Conservation (phyloP, 2,888 invertebrate species). For the Mythimna pallens region DNA sequence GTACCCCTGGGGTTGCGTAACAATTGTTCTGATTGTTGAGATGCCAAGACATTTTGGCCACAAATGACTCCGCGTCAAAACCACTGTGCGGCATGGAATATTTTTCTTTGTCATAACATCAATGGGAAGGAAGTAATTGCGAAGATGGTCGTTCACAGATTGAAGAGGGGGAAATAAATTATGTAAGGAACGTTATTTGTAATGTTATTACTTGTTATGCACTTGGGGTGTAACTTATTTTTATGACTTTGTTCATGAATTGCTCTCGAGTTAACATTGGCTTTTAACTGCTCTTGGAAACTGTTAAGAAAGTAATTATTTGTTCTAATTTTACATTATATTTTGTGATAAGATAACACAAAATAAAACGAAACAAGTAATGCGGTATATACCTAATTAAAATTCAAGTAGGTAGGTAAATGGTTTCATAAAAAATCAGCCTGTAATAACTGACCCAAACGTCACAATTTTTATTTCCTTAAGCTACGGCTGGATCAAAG, state of each 20-base stretch:
- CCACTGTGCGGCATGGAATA: slow-evolving; percentile 35
- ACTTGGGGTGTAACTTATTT: slow-evolving; percentile 34
- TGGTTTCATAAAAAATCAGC: neutral
- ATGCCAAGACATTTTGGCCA: slow-evolving; percentile 52
- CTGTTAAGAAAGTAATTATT: neutral
- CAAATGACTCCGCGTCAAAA: slow-evolving; percentile 43
- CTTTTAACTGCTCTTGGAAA: neutral
- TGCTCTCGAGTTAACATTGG: neutral
- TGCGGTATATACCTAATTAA: neutral
- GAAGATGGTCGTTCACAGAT: slow-evolving; percentile 52
- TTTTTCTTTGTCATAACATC: slow-evolving; percentile 56
- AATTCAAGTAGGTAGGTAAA: neutral
- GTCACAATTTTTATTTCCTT: slow-evolving; percentile 3
- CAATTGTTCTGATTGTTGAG: slow-evolving; percentile 43
- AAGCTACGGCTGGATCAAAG: slow-evolving; percentile 28
- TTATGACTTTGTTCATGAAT: slow-evolving; percentile 18
- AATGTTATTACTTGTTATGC: slow-evolving; percentile 51
- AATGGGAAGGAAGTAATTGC: slow-evolving; percentile 59
- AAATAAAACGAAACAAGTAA: neutral
- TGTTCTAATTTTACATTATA: neutral
- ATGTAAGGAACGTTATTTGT: slow-evolving; percentile 39
- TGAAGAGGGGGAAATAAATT: slow-evolving; percentile 51
- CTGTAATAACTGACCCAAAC: neutral
- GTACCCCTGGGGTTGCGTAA: slow-evolving; percentile 37
- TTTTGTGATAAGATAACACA: neutral